These are phyloP conservation scores for Timema cristinae DNA, from an alignment of 2,888 invertebrate genomes.

Conservation along the genomic window DNA sequence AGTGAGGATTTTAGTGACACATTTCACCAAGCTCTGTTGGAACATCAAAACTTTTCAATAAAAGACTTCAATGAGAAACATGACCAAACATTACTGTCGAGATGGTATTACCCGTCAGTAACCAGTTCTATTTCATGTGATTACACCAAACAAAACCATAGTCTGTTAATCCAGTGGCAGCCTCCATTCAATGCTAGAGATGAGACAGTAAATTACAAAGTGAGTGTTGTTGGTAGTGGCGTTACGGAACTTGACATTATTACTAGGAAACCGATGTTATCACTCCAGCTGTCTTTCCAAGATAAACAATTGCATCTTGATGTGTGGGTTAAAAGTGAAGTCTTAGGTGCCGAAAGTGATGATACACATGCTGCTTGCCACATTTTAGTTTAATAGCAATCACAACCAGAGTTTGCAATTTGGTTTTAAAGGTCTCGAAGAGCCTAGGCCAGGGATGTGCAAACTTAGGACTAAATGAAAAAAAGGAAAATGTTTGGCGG, in stretches of 20 bases:
- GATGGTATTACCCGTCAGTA: constrained; percentile 32
- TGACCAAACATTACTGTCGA: constrained; percentile 2
- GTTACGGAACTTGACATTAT: no score
- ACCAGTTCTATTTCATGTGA: no score
- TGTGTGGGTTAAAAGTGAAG: constrained; percentile 19
- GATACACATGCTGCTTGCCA: constrained; percentile 9
- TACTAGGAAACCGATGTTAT: no score
- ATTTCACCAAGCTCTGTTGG: constrained; percentile 21
- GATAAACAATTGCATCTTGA: not conserved
- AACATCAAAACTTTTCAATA: constrained; percentile 11
- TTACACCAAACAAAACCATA: not conserved
- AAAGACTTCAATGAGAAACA: constrained; percentile 11
- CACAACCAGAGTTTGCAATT: no score
- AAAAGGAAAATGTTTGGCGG: no score
- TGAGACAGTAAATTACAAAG: no score
- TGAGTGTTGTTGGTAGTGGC: no score
- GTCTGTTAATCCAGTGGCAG: not conserved
- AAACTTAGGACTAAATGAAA: no score
- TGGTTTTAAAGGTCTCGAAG: no score
- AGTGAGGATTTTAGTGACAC: constrained; percentile 34
- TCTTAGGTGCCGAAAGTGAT: not conserved
- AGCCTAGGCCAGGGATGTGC: no score
- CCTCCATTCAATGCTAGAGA: constrained; percentile 9
- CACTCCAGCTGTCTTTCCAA: no score
- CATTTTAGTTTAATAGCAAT: not conserved